These are phyloP conservation scores for Clanis bilineata DNA, from an alignment of 2,888 invertebrate genomes.

Conservation along the genomic window DNA sequence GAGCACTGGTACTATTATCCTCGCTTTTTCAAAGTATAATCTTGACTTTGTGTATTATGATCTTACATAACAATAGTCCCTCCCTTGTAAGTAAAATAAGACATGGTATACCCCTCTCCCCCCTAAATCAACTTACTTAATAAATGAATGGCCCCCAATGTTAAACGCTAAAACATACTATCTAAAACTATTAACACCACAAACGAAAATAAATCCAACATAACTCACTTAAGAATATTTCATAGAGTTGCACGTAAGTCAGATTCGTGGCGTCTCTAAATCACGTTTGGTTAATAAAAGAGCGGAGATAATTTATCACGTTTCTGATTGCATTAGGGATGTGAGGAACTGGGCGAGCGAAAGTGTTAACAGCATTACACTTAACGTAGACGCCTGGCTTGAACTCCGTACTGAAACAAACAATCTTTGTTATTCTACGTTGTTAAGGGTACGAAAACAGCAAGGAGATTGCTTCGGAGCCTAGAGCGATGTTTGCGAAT, in stretches of 20 bases:
- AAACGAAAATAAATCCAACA: not conserved
- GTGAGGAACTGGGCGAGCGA: conserved; percentile 57
- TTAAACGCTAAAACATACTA: conserved; percentile 1
- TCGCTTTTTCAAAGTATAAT: too few species aligned
- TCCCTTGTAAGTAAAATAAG: too few species aligned
- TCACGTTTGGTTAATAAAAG: conserved; percentile 63
- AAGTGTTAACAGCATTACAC: conserved; percentile 71
- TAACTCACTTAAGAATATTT: conserved; percentile 12
- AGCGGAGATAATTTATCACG: conserved; percentile 74
- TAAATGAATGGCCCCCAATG: too few species aligned
- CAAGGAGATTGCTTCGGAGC: conserved; percentile 28
- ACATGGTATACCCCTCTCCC: too few species aligned
- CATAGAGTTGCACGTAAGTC: conserved; percentile 23
- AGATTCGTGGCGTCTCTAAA: conserved; percentile 45
- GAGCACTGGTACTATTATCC: too few species aligned
- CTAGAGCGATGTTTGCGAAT: conserved; percentile 31
- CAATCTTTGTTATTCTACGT: conserved; percentile 43
- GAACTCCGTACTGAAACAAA: conserved; percentile 77
- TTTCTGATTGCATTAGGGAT: conserved; percentile 64
- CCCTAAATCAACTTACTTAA: too few species aligned
- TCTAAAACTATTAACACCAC: not conserved
- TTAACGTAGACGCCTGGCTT: conserved; percentile 55
- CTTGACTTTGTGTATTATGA: too few species aligned
- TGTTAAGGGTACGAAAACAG: conserved; percentile 26
- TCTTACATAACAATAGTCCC: too few species aligned